Base-by-base conservation (phyloP, 2,797 vertebrate genomes). In the Sebastes oblongus region DNA sequence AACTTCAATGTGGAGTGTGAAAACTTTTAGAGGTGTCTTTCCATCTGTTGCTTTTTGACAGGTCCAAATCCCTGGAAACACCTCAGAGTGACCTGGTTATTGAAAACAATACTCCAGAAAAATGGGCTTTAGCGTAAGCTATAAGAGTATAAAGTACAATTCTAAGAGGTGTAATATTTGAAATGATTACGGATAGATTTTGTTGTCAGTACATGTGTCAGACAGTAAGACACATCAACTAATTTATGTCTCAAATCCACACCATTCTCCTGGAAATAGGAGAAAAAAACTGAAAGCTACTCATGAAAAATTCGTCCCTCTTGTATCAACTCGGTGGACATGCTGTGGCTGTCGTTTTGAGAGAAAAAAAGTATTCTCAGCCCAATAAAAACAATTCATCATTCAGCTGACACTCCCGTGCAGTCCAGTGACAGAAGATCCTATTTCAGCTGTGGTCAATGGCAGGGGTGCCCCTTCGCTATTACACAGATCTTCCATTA, bases 401-500 rank as follows among this genome's bases (percentile, higher is more conserved):
- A 77, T 54, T 71, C 72, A 62, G 52, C 59, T 64, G 85, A 72
- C 66, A 24, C 60, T 50, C 20, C 42, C 16, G 56, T 69, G 62
- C 66, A 34, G 65, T 50, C 24, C 70, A 34, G 66, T 78, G 81
- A 82, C 80, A 81, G 72, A 58, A 70, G 36, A 75, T 86, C 66
- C 70, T 77, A 69, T 82, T 83, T 64, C 79, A 66, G 65, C 34
- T 67, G 71, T 85, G 86, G 85, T 86, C 86, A 77, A 4, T 16
- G 61, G 77, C 72, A 62, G 56, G 1, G 42, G 39, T 16, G 34
- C 70, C 81, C 82, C 61, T 54, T 68, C 46, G 0, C 85, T 42
- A 10, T 39, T 81, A 76, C 67, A 56, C 74, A 59, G 32, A 55
- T 73, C 59, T 10, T 46, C 81, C 61, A 92, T 93, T 85, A 92